Evolutionary conservation across 2,797 vertebrate species (phyloP).

Genomic region (Leptoclinus maculatus): DNA sequence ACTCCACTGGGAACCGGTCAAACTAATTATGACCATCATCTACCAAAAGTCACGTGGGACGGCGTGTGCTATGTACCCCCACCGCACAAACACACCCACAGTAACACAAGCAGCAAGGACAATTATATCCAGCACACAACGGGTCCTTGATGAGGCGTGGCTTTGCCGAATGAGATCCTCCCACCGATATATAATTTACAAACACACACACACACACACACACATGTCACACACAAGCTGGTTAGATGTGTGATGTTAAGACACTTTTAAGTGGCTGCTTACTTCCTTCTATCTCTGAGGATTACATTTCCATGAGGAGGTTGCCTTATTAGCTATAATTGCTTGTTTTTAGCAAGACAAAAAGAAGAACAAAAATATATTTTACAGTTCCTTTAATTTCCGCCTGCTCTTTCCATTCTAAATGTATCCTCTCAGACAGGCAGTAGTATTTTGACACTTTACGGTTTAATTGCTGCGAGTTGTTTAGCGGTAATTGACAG

Average conservation of each 20-base stretch:
- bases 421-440: neutral
- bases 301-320: slow-evolving; percentile 5
- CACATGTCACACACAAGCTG: neutral
- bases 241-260: neutral
- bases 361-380: neutral
- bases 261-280: slow-evolving; percentile 6
- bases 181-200: slow-evolving; percentile 42
- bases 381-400: neutral
- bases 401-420: neutral
- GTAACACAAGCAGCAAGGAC: neutral
- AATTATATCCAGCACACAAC: slow-evolving; percentile 20
- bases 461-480: neutral
- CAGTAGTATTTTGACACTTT: slow-evolving; percentile 3
- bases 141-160: slow-evolving; percentile 12
- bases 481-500: slow-evolving; percentile 9
- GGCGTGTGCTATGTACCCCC: neutral
- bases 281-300: neutral
- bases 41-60: neutral
- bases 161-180: slow-evolving; percentile 41
- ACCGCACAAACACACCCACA: neutral
- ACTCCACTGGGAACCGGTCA: slow-evolving; percentile 9
- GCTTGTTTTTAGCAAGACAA: neutral
- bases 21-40: slow-evolving; percentile 5
- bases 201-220: slow-evolving; percentile 3
- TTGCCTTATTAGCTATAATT: neutral